Percentiles rank a stretch among this genome's conserved stretches.
These are phyloP conservation scores for Drosophila greeni DNA, from an alignment of 2,888 invertebrate species.

Conservation along the genomic window DNA sequence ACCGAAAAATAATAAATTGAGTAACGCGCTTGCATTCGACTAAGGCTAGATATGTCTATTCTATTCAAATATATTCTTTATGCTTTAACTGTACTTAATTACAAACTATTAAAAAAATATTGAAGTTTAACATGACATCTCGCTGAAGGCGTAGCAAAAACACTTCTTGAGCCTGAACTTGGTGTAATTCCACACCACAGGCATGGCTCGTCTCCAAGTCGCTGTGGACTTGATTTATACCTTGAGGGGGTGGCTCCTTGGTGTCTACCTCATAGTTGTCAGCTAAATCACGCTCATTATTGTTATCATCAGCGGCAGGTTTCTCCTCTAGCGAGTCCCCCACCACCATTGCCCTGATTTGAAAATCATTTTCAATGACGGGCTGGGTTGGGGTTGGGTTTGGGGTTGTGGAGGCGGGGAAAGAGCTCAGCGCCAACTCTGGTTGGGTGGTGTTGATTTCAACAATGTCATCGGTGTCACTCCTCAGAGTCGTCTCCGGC, in stretches of 20 bases:
- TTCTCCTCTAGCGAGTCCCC: conserved; percentile 24
- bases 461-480: conserved; percentile 64
- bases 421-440: conserved; percentile 12
- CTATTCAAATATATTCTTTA: background rate
- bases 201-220: conserved; percentile 34
- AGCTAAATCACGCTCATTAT: conserved; percentile 75
- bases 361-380: conserved; percentile 72
- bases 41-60: no score
- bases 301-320: conserved; percentile 64
- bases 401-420: conserved; percentile 14
- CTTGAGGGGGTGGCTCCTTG: conserved; percentile 32
- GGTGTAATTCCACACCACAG: conserved; percentile 14
- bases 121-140: background rate
- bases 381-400: conserved; percentile 26
- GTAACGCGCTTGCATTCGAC: background rate
- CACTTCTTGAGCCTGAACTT: conserved; percentile 15
- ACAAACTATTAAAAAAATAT: background rate
- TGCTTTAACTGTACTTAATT: background rate
- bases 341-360: conserved; percentile 58
- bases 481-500: conserved; percentile 46
- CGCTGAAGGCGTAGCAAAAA: background rate
- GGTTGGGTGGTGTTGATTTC: conserved; percentile 61
- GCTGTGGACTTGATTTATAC: conserved; percentile 59
- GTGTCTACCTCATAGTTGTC: conserved; percentile 65
- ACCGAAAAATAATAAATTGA: background rate